These are phyloP conservation scores for Yponomeuta malinellus DNA, from an alignment of 2,888 invertebrate species.

Conservation along the genomic window DNA sequence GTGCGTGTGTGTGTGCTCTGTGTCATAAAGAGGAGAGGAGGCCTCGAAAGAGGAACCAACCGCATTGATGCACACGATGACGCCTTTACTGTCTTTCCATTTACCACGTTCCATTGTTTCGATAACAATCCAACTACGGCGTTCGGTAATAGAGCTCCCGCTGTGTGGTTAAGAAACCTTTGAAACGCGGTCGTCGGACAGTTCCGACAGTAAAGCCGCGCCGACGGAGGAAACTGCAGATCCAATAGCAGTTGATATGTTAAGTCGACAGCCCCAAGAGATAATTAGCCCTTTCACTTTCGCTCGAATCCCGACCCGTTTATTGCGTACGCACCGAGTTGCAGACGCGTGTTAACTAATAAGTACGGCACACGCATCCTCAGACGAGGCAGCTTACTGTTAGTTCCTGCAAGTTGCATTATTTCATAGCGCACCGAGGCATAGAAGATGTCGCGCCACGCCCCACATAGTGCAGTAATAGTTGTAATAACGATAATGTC, in stretches of 20 bases:
- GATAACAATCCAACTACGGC: background rate
- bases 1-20: background rate
- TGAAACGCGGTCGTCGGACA: background rate
- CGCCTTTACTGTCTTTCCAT: background rate
- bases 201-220: slow-evolving; percentile 3
- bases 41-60: background rate
- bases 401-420: slow-evolving; percentile 3
- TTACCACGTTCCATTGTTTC: background rate
- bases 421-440: background rate
- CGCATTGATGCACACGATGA: background rate
- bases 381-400: background rate
- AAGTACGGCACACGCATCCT: background rate
- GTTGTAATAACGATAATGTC: background rate
- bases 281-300: slow-evolving; percentile 10
- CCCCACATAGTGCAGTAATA: slow-evolving; percentile 4
- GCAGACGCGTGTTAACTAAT: background rate
- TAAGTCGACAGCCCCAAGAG: background rate
- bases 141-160: background rate
- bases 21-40: background rate
- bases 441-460: background rate
- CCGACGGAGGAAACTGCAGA: slow-evolving; percentile 1
- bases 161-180: background rate
- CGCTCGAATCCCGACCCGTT: background rate
- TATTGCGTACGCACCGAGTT: background rate
- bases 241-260: background rate